These are phyloP conservation scores for Sarcophaga bullata DNA, from an alignment of 1,140 invertebrate species.

Conservation along the genomic window DNA sequence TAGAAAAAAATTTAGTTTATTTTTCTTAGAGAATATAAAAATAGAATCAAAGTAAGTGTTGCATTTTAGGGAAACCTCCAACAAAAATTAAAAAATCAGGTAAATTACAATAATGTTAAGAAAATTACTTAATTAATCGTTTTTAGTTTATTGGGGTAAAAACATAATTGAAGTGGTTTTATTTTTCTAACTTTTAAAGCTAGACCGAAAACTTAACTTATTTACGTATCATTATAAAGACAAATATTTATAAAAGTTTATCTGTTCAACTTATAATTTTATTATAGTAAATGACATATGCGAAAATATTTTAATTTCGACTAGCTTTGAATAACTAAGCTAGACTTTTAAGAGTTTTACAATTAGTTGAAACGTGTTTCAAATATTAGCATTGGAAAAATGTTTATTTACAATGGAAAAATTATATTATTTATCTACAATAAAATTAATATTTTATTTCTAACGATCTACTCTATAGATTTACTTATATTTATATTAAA, in stretches of 20 bases:
- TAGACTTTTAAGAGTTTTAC: not conserved
- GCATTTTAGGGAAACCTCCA: too few relatives aligned
- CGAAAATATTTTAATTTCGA: conserved; percentile 1
- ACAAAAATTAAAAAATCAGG: too few relatives aligned
- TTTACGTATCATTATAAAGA: not conserved
- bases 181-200: not conserved
- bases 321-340: not conserved
- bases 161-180: too few relatives aligned
- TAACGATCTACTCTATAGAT: not conserved
- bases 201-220: not conserved
- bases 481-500: conserved; percentile 22
- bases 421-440: conserved; percentile 13
- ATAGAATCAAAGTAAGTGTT: too few relatives aligned
- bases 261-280: not conserved
- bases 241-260: not conserved
- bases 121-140: too few relatives aligned
- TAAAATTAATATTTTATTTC: conserved; percentile 15
- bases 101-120: too few relatives aligned
- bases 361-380: too few relatives aligned
- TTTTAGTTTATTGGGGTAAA: too few relatives aligned
- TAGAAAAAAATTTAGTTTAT: too few relatives aligned
- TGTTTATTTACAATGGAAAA: not conserved
- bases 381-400: not conserved
- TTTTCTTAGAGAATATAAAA: too few relatives aligned
- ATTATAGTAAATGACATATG: not conserved